Evolutionary conservation across 30 jellyfish, hydroid and myxozoan genomes (phyloP).

Genomic region (Nemopilema nomurai): DNA sequence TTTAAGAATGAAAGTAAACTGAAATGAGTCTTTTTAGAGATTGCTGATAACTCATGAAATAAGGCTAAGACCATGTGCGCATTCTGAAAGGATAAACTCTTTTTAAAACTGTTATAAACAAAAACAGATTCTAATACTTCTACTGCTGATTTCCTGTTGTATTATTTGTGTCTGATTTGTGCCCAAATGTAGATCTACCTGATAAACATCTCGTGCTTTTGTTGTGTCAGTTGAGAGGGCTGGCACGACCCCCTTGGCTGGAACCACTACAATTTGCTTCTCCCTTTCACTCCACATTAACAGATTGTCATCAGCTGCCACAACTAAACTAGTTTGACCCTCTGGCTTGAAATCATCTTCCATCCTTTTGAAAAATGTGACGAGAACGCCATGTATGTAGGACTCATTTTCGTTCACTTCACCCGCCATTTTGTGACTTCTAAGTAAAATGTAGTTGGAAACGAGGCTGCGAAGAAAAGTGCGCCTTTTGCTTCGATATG

Average conservation of each 20-base stretch:
- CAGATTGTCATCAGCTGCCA: slow-evolving; percentile 21
- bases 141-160: too few relatives aligned
- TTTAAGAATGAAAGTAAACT: too few relatives aligned
- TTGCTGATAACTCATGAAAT: too few relatives aligned
- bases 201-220: slow-evolving; percentile 6
- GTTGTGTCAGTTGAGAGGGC: background rate
- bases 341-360: background rate
- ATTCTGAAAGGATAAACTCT: too few relatives aligned
- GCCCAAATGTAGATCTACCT: too few relatives aligned
- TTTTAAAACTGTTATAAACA: too few relatives aligned
- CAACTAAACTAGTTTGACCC: background rate
- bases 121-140: too few relatives aligned
- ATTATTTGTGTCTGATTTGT: too few relatives aligned
- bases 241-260: slow-evolving; percentile 13
- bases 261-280: slow-evolving; percentile 39
- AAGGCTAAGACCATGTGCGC: too few relatives aligned
- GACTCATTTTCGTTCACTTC: background rate
- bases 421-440: slow-evolving; percentile 10
- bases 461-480: background rate
- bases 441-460: background rate
- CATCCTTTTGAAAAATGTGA: slow-evolving; percentile 1
- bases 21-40: too few relatives aligned
- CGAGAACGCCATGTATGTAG: slow-evolving; percentile 8
- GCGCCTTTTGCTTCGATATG: too few relatives aligned
- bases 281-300: slow-evolving; percentile 41